Conservation (phyloP, 2,888 invertebrate genomes). For the Eudemis profundana region DNA sequence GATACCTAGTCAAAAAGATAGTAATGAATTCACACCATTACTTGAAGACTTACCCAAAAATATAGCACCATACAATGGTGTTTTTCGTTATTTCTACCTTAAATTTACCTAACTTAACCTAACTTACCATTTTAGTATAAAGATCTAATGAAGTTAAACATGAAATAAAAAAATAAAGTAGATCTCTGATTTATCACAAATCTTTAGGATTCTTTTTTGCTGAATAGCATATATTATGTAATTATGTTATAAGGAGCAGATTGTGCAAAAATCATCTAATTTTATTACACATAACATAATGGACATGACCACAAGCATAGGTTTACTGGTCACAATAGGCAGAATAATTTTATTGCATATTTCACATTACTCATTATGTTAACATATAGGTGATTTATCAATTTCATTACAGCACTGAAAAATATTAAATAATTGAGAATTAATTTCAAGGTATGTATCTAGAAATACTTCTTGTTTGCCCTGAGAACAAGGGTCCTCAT, state of each 20-base stretch:
- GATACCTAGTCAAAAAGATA: neutral
- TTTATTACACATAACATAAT: neutral
- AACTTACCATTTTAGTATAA: conserved; percentile 22
- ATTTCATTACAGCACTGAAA: neutral
- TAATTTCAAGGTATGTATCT: too few species aligned
- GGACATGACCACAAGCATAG: neutral
- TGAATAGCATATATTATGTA: conserved; percentile 20
- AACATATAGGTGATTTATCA: too few species aligned
- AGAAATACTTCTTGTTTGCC: too few species aligned
- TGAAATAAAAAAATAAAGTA: conserved; percentile 47
- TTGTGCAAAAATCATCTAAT: neutral
- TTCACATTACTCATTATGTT: too few species aligned
- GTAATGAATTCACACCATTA: conserved; percentile 13
- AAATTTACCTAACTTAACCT: conserved; percentile 33
- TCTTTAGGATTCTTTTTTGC: conserved; percentile 46
- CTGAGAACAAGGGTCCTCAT: too few species aligned
- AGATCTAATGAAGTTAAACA: conserved; percentile 40
- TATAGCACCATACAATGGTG: conserved; percentile 34
- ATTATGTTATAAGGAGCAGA: neutral
- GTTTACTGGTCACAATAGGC: too few species aligned
- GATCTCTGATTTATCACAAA: conserved; percentile 49
- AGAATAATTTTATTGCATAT: too few species aligned
- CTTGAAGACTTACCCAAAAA: conserved; percentile 8
- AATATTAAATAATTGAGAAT: too few species aligned
- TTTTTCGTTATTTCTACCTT: conserved; percentile 16